Conservation (phyloP, 2,113 vertebrate genomes). For the Stegostoma tigrinum region DNA sequence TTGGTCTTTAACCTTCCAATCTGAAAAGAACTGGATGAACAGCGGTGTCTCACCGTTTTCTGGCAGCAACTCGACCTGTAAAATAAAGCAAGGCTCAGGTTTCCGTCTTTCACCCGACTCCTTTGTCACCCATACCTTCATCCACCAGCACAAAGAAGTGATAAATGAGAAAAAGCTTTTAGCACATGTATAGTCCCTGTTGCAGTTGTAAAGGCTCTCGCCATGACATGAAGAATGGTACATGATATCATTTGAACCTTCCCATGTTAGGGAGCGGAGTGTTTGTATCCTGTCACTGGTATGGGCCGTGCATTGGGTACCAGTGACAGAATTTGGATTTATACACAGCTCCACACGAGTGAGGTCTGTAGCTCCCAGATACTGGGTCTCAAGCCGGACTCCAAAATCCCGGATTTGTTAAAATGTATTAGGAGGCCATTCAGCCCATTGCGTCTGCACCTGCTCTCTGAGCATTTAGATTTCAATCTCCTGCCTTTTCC, state of each 20-base stretch:
- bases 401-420: no score
- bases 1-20: slow-evolving; percentile 58
- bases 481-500: no score
- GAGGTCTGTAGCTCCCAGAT: background rate
- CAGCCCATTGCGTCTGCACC: no score
- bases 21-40: slow-evolving; percentile 63
- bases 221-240: background rate
- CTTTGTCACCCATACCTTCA: background rate
- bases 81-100: background rate
- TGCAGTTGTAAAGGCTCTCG: background rate
- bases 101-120: background rate
- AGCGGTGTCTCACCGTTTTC: slow-evolving; percentile 53
- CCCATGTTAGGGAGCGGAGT: background rate
- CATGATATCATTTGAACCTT: background rate
- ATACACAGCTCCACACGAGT: background rate
- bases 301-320: background rate
- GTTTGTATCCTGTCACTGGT: background rate
- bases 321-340: background rate
- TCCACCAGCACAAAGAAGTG: background rate
- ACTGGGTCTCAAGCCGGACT: background rate
- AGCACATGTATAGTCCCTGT: background rate
- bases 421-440: no score
- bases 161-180: background rate
- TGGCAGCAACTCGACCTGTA: slow-evolving; percentile 55
- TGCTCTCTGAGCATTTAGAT: no score